Evolutionary conservation across 1,140 invertebrate genomes (phyloP).

Genomic region (Bicyclus anynana): DNA sequence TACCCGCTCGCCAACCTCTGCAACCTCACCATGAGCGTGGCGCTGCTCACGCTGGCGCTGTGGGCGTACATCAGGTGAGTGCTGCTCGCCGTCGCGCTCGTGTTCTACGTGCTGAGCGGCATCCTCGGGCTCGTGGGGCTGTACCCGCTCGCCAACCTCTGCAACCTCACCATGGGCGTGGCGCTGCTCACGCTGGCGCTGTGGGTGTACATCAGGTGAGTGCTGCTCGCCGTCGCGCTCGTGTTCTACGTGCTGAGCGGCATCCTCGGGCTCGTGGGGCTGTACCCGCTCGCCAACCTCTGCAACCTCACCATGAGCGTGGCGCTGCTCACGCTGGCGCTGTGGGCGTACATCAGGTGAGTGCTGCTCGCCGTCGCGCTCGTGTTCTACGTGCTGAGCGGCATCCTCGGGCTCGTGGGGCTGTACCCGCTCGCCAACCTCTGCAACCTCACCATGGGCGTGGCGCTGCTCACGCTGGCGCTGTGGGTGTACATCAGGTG

Average conservation of each 20-base stretch:
- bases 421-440: conserved; percentile 92
- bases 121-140: conserved; percentile 76
- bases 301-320: conserved; percentile 93
- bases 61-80: conserved; percentile 95
- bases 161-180: conserved; percentile 92
- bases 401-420: too few species aligned
- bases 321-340: conserved; percentile 87
- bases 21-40: conserved; percentile 92
- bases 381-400: conserved; percentile 90
- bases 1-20: conserved; percentile 92
- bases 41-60: conserved; percentile 87
- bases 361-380: conserved; percentile 92
- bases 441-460: conserved; percentile 92
- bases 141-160: conserved; percentile 91
- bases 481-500: conserved; percentile 94
- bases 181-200: conserved; percentile 88
- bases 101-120: conserved; percentile 92
- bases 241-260: conserved; percentile 92
- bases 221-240: conserved; percentile 92
- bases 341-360: conserved; percentile 94
- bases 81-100: conserved; percentile 91
- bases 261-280: too few species aligned
- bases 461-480: conserved; percentile 88
- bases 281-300: conserved; percentile 92
- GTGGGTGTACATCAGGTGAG: conserved; percentile 93